These are phyloP conservation scores for Sylvilagus bachmani DNA, from an alignment of 2,113 vertebrate genomes.

Conservation along the genomic window DNA sequence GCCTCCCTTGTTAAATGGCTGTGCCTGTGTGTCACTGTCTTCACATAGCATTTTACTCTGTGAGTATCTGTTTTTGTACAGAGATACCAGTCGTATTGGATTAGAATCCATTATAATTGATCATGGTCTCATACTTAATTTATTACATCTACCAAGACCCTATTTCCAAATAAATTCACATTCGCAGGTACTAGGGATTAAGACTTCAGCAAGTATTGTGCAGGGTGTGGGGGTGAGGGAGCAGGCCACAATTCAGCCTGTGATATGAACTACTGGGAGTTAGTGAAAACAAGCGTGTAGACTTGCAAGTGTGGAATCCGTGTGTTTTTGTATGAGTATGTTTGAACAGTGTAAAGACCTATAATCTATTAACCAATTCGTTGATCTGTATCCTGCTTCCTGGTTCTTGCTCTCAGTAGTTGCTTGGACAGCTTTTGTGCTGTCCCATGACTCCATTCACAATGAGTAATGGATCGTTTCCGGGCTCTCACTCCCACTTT, in stretches of 20 bases:
- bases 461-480: constrained; percentile 71
- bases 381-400: constrained; percentile 12
- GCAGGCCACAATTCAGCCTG: neutral
- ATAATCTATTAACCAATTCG: neutral
- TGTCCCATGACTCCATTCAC: constrained; percentile 44
- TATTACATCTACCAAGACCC: neutral
- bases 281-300: neutral
- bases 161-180: neutral
- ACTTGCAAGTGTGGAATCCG: neutral
- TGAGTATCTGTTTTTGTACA: neutral
- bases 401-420: constrained; percentile 6
- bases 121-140: neutral
- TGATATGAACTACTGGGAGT: neutral
- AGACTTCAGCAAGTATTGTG: neutral
- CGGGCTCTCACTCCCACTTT: constrained; percentile 77
- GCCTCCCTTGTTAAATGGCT: neutral
- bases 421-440: constrained; percentile 61
- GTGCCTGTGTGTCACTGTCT: neutral
- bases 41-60: neutral
- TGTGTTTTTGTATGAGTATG: fast-evolving
- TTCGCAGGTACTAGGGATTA: neutral
- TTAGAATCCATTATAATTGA: neutral
- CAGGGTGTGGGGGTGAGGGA: fast-evolving
- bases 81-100: neutral
- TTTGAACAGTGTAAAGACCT: neutral